phyloP scores from a whole-genome alignment of 2,888 invertebrate genomes.

The Troides oblongomaculatus region DNA sequence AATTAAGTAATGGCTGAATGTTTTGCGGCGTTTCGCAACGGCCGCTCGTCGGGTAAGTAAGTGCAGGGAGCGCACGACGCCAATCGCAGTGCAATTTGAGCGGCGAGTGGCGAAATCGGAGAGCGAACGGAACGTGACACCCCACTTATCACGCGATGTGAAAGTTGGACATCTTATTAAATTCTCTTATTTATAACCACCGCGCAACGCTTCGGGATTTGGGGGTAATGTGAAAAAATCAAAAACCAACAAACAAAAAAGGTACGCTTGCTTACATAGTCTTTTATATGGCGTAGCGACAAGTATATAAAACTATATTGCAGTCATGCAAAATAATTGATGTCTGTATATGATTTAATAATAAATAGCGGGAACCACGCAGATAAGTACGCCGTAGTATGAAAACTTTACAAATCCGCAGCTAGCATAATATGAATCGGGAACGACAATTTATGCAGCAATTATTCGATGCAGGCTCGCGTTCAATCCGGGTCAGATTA shows the following conservation, averaged over 20 bases:
- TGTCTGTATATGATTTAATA: neutral
- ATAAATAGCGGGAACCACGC: neutral
- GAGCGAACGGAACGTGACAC: conserved; percentile 73
- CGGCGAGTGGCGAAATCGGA: conserved; percentile 70
- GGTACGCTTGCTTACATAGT: neutral
- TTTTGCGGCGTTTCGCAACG: conserved; percentile 45
- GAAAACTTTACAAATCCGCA: conserved; percentile 36
- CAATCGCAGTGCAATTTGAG: conserved; percentile 62
- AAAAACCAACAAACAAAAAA: conserved; percentile 5
- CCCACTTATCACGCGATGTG: conserved; percentile 70
- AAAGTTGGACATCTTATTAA: conserved; percentile 72
- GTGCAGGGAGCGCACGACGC: conserved; percentile 54
- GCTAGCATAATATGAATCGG: conserved; percentile 61
- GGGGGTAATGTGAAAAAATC: conserved; percentile 31
- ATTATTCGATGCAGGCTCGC: conserved; percentile 68
- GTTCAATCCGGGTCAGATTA: conserved; percentile 75
- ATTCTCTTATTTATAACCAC: conserved; percentile 61
- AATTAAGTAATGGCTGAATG: conserved; percentile 36
- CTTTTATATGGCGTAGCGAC: neutral
- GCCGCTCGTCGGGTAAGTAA: conserved; percentile 44
- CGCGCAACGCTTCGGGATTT: conserved; percentile 45
- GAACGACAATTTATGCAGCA: conserved; percentile 72
- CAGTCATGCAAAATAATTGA: neutral
- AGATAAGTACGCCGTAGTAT: conserved; percentile 6
- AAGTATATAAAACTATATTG: neutral